Evolutionary conservation across 2,888 invertebrate species (phyloP), one percentile per base, ranked within the genome.

Genomic region (Strigamia maritima): DNA sequence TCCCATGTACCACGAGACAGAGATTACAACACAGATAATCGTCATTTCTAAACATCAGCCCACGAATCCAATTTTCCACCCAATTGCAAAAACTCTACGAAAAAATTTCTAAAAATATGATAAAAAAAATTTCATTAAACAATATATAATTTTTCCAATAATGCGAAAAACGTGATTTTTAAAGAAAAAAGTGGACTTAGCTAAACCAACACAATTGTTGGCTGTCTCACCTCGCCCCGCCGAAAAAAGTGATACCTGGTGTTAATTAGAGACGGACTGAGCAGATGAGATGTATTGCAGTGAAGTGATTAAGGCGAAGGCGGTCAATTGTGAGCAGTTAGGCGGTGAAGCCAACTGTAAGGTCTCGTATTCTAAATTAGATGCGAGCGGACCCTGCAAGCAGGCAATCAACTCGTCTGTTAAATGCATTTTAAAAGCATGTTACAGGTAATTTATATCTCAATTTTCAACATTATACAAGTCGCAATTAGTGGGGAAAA

Each of bases 381-480:
- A 65, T 44, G 44, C 35, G 44, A 44, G 4, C 19, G 24, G 19
- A 16, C 60, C 60, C 60, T 65, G 60, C 22, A n/a, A 2, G 24
- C 7, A 0, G 1, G 24, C 24, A 65, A 24, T 65, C 1, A 19
- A 65, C 22, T 19, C 12, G 60, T 65, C 60, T 19, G 60, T 65
- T 65, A 65, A 65, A 65, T 65, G 60, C 60, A 65, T 65, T 65
- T 65, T 65, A 65, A 65, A 65, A 65, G 60, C 60, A 65, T 65
- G 60, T 24, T 65, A 24, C 60, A 65, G 24, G 60, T 65, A 65
- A 65, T 65, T 65, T 65, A 65, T 65, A 65, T 65, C 60, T 65
- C 60, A 19, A 19, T 65, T 65, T 65, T 65, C 19, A 12, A 44
- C 44, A 4, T n/a, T 16, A 65, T 24, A 22, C 19, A 3, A 19